Base-by-base conservation (phyloP, 2,888 invertebrate species). In the Ectropis crepuscularia region DNA sequence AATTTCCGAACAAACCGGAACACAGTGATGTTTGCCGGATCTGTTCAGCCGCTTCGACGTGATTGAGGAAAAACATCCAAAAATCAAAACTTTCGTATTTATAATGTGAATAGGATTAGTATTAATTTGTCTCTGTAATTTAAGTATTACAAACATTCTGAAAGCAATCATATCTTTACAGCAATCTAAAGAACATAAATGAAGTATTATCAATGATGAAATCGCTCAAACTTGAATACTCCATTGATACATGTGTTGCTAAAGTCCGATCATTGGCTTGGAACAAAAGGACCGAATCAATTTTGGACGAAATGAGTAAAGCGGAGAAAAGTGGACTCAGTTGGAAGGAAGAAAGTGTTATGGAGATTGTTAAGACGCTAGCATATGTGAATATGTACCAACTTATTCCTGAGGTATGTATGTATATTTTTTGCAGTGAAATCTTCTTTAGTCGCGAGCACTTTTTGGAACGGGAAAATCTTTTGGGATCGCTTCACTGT, bases 161-260 rank as follows among this genome's bases (percentile, higher is more conserved):
- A 7, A 8, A 41, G 10, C 7, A 41, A 28, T 41, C 10, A n/a
- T 42, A 47, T 41, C 16, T 39, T 59, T 45, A 50, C 74, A 91
- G 92, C 5, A 88, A 88, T 11, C 59, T 83, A 0, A 70, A 86
- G 0, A 92, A 90, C 38, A 93, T 92, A 2, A 81, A 93, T 71
- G 84, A 91, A 62, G 92, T 95, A 0, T 73, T 94, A 6, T 86
- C 87, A 43, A 94, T 94, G 80, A 95, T 96, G 95, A 89, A 84
- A 53, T 92, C 94, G 0, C 88, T 94, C 0, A 93, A 94, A 58
- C 75, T 95, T 2, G 72, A 85, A 0, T 81, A 85, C 4, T 91
- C 92, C 12, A 66, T 84, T 5, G 89, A 90, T 42, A 95, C 95
- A 0, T 91, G 93, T 65, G 88, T 92, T 0, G 88, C 93, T 6